Evolutionary conservation across 2,113 vertebrate species (phyloP), one percentile per base, ranked within the genome.

Genomic region (Nothobranchius kuhntae): DNA sequence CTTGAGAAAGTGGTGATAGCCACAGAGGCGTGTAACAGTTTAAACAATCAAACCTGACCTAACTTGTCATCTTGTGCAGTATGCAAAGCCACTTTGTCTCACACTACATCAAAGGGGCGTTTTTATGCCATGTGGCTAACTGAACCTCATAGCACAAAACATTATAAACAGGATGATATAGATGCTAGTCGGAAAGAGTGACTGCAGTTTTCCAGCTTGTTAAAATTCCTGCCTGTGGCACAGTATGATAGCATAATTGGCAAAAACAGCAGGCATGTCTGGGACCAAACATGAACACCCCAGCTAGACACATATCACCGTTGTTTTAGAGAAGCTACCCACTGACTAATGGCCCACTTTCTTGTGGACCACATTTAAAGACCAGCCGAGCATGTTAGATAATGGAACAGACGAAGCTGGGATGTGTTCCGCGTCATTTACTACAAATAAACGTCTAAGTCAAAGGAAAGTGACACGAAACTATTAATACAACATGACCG

Each of bases 171-270:
- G 35, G 65, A 75, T 56, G 73, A 78, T 78, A 78, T 62, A 65
- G 77, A 83, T 45, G 73, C 53, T 64, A 55, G 71, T 69, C 38
- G 79, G 78, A 88, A 87, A 86, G 81, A 80, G 70, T 75, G 75
- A 84, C 63, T 1, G 13, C 44, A 65, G 73, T 78, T 74, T 79
- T 73, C 53, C 71, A 81, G 82, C 77, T 78, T 84, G 78, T 89
- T 85, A 82, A 89, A 88, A 81, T 82, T 75, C 58, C 77, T 78
- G 68, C 70, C 82, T 40, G 68, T 50, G 59, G 82, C 73, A 48
- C 36, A 73, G 68, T 77, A 67, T 77, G 76, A 86, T 83, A 74
- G 74, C 64, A 81, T 77, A 75, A 78, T 82, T 81, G 79, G 70
- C 60, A 63, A 73, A 77, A 73, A 64, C 80, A 85, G 77, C 60